Evolutionary conservation across 2,888 invertebrate genomes (phyloP), one percentile per base, ranked within the genome.

Genomic region (Synanthedon myopaeformis): DNA sequence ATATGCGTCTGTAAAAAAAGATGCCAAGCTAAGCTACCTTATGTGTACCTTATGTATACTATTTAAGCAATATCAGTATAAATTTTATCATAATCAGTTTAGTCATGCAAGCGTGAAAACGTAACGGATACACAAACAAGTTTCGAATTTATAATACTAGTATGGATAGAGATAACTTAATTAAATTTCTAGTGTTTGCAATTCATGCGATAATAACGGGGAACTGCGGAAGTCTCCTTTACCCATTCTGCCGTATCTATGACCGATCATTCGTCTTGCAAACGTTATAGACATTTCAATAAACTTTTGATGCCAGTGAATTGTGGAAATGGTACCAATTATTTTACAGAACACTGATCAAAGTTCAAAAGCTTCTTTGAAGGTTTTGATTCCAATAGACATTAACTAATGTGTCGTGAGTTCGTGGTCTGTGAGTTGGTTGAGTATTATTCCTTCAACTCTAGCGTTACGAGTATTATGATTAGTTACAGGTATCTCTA

Each of bases 281-380:
- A 45, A 45, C 51, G 42, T 49, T 49, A 54, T 49, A 54, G 14
- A 51, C 42, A 50, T 23, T 48, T 48, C 50, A 45, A 45, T 45
- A 45, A 45, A 45, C 45, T 14, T 45, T 45, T 45, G 45, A 45
- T 12, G 35, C 35, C 10, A 45, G 12, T n/a, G 45, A 13, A 13
- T 45, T 45, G 45, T 35, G 35, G 35, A 35, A 35, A 45, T 45
- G 45, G n/a, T 12, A 14, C 35, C 41, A 53, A 55, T 53, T 49
- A 53, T 53, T 53, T 55, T 35, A 51, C 53, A 53, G 55, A 6
- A 6, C 10, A 35, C 41, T 51, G 53, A 53, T 53, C 55, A 55
- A 55, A 55, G 55, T 17, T 13, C 12, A 8, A 52, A 49, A 52
- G 23, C 11, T 10, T 35, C 55, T 55, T 55, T 53, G 51, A 53